Evolutionary conservation across 2,888 invertebrate genomes (phyloP), one percentile per base, ranked within the genome.

Genomic region (Plutella xylostella): DNA sequence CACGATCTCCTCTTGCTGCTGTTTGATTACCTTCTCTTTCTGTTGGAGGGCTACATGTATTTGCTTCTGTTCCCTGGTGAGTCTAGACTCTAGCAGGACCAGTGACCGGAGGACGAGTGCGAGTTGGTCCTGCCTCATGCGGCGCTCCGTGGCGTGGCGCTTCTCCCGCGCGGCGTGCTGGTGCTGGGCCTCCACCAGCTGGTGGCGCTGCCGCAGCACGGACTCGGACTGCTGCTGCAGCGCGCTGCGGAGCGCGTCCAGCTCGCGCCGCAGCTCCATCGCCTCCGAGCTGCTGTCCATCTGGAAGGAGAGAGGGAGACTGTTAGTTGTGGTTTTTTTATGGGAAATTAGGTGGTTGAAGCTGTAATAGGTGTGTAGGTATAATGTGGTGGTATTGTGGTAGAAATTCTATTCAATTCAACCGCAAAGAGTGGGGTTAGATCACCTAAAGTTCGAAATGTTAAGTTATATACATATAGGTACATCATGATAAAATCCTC

Each of bases 1-100:
- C 9, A 86, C 76, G 50, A 92, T 90, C 68, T 92, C 90, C 51
- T 87, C 85, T 57, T 88, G 88, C 61, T 92, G 92, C 46, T 87
- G 84, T 59, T 87, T 87, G 49, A 92, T 91, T 39, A 91, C 86
- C 60, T 87, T 87, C 61, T 92, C 92, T 63, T 91, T 90, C 61
- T 91, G 90, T 48, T 86, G 85, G 15, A 92, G 78, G 42, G 89
- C 86, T 45, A 88, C 86, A 48, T 87, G 86, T 53, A 92, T 90
- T 56, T 87, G 87, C 55, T 89, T 88, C 62, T 92, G 91, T 65
- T 92, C 92, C 62, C 90, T 88, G 40, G 88, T 86, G 19, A 92
- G 76, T 7, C 91, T 84, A 7, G 91, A 89, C 67, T 92, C 92
- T 42, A 92, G 86, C 33, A 90, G 86, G 33, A 92, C 85, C 46